phyloP scores from a whole-genome alignment of 2,113 vertebrate genomes.

The Bufo bufo region DNA sequence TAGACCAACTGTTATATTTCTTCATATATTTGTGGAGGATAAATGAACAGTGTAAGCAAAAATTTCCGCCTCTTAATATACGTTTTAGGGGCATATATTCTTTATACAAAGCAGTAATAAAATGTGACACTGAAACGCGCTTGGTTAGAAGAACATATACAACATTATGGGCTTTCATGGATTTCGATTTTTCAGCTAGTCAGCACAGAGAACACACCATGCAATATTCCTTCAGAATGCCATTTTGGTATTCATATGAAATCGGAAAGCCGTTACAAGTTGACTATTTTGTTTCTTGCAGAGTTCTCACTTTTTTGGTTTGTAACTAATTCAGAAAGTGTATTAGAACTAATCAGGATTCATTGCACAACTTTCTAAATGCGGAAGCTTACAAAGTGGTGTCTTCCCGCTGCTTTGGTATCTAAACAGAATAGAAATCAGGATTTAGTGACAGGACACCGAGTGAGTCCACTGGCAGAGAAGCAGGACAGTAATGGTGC shows the following conservation, averaged over 20 bases:
- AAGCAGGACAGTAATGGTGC: background rate
- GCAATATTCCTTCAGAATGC: background rate
- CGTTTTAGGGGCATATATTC: background rate
- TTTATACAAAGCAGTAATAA: background rate
- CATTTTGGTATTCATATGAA: conserved; percentile 47
- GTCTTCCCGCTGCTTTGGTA: background rate
- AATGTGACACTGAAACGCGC: background rate
- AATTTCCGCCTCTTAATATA: background rate
- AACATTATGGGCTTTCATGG: background rate
- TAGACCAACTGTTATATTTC: background rate
- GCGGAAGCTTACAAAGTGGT: background rate
- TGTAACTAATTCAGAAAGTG: background rate
- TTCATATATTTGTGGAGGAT: too few species aligned
- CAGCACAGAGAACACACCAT: conserved; percentile 46
- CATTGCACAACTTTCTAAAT: background rate
- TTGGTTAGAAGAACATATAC: background rate
- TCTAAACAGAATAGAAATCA: background rate
- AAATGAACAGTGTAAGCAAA: background rate
- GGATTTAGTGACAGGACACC: background rate
- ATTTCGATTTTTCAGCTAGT: conserved; percentile 13
- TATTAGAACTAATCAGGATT: conserved; percentile 45
- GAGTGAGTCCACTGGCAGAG: background rate
- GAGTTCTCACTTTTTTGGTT: conserved; percentile 24
- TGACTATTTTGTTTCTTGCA: conserved; percentile 19
- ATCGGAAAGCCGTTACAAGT: conserved; percentile 29